Percentiles rank a stretch among this genome's conserved stretches.
Evolutionary conservation across 2,113 vertebrate genomes (phyloP).

Genomic region (Genyomyrus donnyi): DNA sequence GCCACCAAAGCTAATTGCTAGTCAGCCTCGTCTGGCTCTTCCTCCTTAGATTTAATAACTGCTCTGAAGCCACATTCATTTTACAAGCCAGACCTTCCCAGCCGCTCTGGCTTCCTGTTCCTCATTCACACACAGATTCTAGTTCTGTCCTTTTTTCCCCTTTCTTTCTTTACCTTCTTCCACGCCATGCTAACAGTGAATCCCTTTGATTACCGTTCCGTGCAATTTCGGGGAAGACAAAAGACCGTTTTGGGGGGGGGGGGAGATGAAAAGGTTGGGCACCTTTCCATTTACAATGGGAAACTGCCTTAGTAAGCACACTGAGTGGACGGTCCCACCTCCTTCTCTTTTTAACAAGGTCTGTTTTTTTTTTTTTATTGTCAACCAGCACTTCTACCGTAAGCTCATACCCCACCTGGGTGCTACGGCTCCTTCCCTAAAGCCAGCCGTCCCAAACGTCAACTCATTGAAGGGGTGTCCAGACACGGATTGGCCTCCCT

Average conservation of each 20-base stretch:
- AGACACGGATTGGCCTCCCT: neutral
- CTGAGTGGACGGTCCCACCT: slow-evolving; percentile 53
- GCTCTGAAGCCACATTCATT: slow-evolving; percentile 34
- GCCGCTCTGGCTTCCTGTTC: slow-evolving; percentile 32
- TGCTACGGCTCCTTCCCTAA: neutral
- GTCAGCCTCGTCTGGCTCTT: neutral
- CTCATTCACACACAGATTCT: slow-evolving; percentile 35
- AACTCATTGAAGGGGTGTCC: neutral
- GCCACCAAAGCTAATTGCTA: slow-evolving; percentile 10
- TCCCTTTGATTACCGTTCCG: slow-evolving; percentile 50
- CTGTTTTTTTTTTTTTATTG: neutral
- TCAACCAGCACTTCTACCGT: neutral
- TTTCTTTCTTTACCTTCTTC: neutral
- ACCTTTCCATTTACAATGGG: slow-evolving; percentile 60
- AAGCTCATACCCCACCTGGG: neutral
- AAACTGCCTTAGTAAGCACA: slow-evolving; percentile 50
- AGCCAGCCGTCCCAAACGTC: neutral
- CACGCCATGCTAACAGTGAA: slow-evolving; percentile 50
- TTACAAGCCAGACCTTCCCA: slow-evolving; percentile 36
- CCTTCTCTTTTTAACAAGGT: slow-evolving; percentile 31
- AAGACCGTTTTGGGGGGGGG: slow-evolving; percentile 19
- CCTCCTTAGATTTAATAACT: slow-evolving; percentile 35
- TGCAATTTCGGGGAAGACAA: slow-evolving; percentile 51
- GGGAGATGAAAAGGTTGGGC: slow-evolving; percentile 57
- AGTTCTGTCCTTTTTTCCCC: slow-evolving; percentile 15